These are phyloP conservation scores for Archips xylosteana DNA, from an alignment of 2,888 invertebrate species.

Conservation along the genomic window DNA sequence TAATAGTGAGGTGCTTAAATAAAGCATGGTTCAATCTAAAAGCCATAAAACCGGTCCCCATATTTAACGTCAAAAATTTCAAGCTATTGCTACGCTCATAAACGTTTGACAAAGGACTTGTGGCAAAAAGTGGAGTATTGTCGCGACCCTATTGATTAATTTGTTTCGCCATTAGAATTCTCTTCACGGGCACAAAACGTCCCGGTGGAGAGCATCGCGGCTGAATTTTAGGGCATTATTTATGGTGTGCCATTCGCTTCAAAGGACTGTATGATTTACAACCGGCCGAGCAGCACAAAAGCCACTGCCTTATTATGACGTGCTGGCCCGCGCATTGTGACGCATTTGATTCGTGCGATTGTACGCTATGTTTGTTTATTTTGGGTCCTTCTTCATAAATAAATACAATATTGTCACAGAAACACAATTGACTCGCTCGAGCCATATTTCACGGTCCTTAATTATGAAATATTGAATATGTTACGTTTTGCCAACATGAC, in stretches of 20 bases:
- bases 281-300: constrained; percentile 71
- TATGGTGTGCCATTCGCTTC: constrained; percentile 82
- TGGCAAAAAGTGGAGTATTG: constrained; percentile 66
- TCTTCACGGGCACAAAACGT: constrained; percentile 71
- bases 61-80: constrained; percentile 51
- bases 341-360: constrained; percentile 78
- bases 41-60: constrained; percentile 52
- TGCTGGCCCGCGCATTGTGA: constrained; percentile 81
- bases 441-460: constrained; percentile 79
- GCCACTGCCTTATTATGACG: constrained; percentile 83
- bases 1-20: constrained; percentile 46
- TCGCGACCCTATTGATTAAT: constrained; percentile 77
- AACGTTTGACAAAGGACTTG: constrained; percentile 60
- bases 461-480: constrained; percentile 63
- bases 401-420: constrained; percentile 78
- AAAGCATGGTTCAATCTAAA: constrained; percentile 46
- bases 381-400: constrained; percentile 81
- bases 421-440: constrained; percentile 68
- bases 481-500: constrained; percentile 65
- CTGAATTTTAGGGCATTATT: constrained; percentile 79
- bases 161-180: constrained; percentile 79
- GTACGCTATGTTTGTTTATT: constrained; percentile 83
- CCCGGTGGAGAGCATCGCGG: constrained; percentile 69
- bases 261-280: constrained; percentile 84
- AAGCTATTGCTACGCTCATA: constrained; percentile 55